Base-by-base conservation (phyloP, 2,113 vertebrate species). In the Eurypyga helias region DNA sequence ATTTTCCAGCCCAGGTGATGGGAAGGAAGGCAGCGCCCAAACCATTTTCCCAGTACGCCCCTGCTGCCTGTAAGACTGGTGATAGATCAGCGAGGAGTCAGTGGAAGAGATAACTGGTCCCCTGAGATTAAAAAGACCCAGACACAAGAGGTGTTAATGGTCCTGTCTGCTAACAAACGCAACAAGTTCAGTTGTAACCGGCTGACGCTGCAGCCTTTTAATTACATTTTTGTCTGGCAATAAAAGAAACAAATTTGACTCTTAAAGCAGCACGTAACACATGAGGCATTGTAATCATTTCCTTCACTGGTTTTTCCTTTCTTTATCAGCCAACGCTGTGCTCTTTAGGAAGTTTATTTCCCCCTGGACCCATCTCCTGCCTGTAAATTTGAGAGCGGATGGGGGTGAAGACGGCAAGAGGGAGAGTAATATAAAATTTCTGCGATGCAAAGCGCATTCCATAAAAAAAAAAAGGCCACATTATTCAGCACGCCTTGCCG, bases 271-370 rank as follows among this genome's bases (percentile, higher is more conserved):
- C 90, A 48, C 36, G 1, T 38, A 83, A 83, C 29, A 16, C 75
- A 65, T 9, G 60, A 92, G 48, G 91, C 92, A 84, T 55, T 26
- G 11, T 71, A 75, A 83, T 87, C 43, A 24, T 75, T 82, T 62
- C 25, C 83, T 70, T 45, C 67, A 9, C 82, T 34, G 62, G 1
- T 76, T 83, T 80, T 75, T 15, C 89, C 70, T 75, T 64, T 54
- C 91, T 62, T 73, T 66, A 94, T 55, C 80, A 69, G 75, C 67
- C 9, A 69, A 43, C 52, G 31, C 84, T 61, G 86, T 61, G 93
- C 94, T 95, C 94, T 94, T 89, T 83, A 82, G 94, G 95, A 93
- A 73, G 87, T 97, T 98, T 97, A 96, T 91, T 92, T 93, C 96
- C 96, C 96, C 48, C 34, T 20, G 79, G 91, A 86, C 85, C 90